Conservation (phyloP, 2,888 invertebrate species). For the Ptychoptera albimana region DNA sequence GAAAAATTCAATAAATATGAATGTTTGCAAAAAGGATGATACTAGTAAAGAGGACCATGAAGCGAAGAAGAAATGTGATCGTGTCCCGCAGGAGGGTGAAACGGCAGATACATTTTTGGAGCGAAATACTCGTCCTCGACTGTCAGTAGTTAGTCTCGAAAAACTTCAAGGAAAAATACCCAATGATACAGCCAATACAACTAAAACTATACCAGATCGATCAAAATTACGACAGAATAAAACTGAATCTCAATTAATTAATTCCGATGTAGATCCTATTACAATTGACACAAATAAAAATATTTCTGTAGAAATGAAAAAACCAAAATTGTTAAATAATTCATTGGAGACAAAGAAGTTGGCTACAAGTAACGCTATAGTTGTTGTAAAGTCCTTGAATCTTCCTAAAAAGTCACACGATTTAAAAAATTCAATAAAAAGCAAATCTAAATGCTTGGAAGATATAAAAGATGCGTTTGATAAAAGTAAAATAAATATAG, state of each 20-base stretch:
- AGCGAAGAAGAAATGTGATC: conserved; percentile 33
- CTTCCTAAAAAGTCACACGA: too few species aligned
- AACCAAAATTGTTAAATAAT: too few species aligned
- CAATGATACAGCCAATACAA: conserved; percentile 4
- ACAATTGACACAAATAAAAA: too few species aligned
- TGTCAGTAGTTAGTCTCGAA: conserved; percentile 44
- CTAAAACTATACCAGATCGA: conserved; percentile 20
- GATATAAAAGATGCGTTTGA: not conserved
- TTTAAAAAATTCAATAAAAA: too few species aligned
- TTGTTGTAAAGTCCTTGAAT: too few species aligned
- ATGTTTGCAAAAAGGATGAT: conserved; percentile 6
- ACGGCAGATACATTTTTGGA: conserved; percentile 48
- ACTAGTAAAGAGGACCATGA: conserved; percentile 6
- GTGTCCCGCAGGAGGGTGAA: conserved; percentile 54
- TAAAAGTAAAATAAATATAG: not conserved
- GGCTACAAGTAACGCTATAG: too few species aligned
- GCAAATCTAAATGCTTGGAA: not conserved
- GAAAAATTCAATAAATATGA: not conserved
- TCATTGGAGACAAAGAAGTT: too few species aligned
- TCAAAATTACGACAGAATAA: conserved; percentile 30
- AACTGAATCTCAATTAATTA: too few species aligned
- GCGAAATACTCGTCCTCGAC: conserved; percentile 38
- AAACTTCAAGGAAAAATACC: conserved; percentile 38
- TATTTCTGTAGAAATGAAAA: too few species aligned
- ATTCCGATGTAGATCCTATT: too few species aligned